A percentile compares a stretch with the other conserved stretches of the same genome.
Conservation (phyloP, 2,888 invertebrate species). For the Trachelus tabidus region DNA sequence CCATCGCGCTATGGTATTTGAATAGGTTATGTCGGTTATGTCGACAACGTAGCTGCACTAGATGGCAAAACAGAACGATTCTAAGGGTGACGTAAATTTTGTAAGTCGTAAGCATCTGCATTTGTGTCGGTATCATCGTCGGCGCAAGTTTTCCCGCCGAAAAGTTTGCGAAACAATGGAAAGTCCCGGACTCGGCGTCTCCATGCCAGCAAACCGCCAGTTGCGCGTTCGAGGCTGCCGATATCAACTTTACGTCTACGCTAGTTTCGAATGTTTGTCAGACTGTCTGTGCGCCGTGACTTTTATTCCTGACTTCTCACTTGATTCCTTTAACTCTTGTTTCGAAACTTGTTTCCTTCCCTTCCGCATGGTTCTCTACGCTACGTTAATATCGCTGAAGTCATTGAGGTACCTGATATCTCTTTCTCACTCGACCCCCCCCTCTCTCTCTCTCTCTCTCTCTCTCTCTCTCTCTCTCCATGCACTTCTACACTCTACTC, state of each 20-base stretch:
- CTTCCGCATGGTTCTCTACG: not conserved
- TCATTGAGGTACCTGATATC: not conserved
- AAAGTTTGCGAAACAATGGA: slow-evolving; percentile 45
- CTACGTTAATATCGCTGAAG: not conserved
- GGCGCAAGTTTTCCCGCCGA: slow-evolving; percentile 41
- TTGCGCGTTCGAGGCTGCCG: slow-evolving; percentile 18
- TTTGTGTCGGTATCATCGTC: slow-evolving; percentile 19
- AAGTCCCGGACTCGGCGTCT: not conserved
- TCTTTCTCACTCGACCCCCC: slow-evolving; percentile 5
- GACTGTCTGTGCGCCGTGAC: slow-evolving; percentile 10
- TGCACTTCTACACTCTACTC: slow-evolving; percentile 5
- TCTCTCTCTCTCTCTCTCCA: slow-evolving; percentile 17
- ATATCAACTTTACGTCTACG: slow-evolving; percentile 45
- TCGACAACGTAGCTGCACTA: not conserved
- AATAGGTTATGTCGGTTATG: too few species aligned
- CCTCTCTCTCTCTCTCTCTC: slow-evolving; percentile 13
- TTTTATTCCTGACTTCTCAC: too few species aligned
- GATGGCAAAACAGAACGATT: not conserved
- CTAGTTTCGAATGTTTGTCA: slow-evolving; percentile 34
- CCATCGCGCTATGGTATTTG: too few species aligned
- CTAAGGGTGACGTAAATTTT: slow-evolving; percentile 38
- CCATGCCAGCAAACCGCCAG: not conserved
- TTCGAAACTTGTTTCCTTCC: not conserved
- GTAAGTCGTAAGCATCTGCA: slow-evolving; percentile 32
- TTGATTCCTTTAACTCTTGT: not conserved